These are phyloP conservation scores for Aphidius ervi DNA, from an alignment of 1,140 invertebrate genomes.

Conservation along the genomic window DNA sequence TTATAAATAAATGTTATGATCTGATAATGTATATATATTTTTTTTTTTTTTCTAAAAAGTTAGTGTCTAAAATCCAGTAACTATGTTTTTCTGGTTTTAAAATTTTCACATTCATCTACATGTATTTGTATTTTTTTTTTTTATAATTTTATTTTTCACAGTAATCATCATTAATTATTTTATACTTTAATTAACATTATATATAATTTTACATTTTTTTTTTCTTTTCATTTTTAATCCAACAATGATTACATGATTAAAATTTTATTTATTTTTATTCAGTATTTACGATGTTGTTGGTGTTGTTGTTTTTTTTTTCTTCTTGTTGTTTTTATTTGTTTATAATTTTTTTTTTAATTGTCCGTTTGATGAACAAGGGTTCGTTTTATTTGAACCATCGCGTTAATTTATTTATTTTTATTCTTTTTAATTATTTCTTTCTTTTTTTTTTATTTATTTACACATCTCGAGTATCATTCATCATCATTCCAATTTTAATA, in stretches of 20 bases:
- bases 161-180: background rate
- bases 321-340: constrained; percentile 15
- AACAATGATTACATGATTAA: constrained; percentile 14
- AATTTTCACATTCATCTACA: no score
- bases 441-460: constrained; percentile 15
- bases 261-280: constrained; percentile 10
- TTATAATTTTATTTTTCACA: no score
- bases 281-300: constrained; percentile 9
- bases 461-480: constrained; percentile 18
- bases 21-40: no score
- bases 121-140: no score
- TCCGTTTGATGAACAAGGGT: background rate
- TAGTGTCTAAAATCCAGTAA: no score
- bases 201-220: constrained; percentile 45
- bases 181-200: constrained; percentile 41
- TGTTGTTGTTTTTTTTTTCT: background rate
- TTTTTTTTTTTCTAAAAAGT: no score
- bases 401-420: constrained; percentile 14
- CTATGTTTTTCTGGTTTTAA: no score
- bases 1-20: no score
- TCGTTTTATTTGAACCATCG: constrained; percentile 5
- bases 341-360: constrained; percentile 5
- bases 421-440: constrained; percentile 7
- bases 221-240: constrained; percentile 10
- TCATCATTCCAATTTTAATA: background rate